Evolutionary conservation across 2,888 invertebrate genomes (phyloP).

Genomic region (Sphecodes monilicornis): DNA sequence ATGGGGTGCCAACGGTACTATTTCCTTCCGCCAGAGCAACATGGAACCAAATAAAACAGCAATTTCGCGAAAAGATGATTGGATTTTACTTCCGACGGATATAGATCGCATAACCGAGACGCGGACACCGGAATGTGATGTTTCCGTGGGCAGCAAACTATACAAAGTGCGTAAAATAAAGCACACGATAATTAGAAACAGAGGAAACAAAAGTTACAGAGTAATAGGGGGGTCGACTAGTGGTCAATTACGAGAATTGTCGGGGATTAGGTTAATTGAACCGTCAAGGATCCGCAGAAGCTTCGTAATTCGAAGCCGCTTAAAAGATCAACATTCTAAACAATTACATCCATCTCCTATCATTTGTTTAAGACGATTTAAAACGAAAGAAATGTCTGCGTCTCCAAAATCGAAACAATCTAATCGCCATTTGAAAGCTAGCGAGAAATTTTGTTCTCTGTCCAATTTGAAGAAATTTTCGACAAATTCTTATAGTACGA

Average conservation of each 20-base stretch:
- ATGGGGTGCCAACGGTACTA: not conserved
- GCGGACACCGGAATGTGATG: not conserved
- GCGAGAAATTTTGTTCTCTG: constrained; percentile 27
- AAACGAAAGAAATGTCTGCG: not conserved
- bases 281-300: constrained; percentile 62
- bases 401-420: not conserved
- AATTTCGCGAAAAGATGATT: not conserved
- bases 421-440: not conserved
- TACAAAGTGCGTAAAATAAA: constrained; percentile 28
- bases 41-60: not conserved
- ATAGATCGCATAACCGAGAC: not conserved
- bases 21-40: not conserved
- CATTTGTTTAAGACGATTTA: constrained; percentile 28
- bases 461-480: not conserved
- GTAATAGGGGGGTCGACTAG: constrained; percentile 37
- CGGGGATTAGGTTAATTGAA: constrained; percentile 19
- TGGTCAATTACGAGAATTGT: constrained; percentile 11
- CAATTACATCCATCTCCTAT: constrained; percentile 24
- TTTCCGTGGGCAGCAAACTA: constrained; percentile 7
- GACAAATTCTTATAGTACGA: too few species aligned
- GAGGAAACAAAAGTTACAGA: constrained; percentile 28
- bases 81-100: constrained; percentile 13
- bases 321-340: constrained; percentile 46
- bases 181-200: constrained; percentile 59
- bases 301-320: constrained; percentile 71